phyloP scores from a whole-genome alignment of 2,113 vertebrate genomes.

The Poeciliopsis occidentalis region DNA sequence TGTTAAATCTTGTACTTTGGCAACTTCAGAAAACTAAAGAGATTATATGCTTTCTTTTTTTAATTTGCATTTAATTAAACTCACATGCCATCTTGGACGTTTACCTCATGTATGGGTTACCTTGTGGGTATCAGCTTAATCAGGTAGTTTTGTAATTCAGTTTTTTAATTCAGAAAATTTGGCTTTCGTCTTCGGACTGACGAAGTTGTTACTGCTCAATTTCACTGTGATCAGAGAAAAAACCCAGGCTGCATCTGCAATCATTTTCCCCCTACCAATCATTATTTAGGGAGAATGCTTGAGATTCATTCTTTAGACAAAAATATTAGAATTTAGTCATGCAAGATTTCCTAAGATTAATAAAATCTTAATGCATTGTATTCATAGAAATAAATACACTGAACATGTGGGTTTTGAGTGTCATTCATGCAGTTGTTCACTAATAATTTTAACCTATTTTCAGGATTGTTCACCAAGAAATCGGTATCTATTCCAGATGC shows the following conservation, averaged over 20 bases:
- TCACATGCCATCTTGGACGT: too few relatives aligned
- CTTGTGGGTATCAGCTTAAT: neutral
- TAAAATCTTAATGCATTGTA: neutral
- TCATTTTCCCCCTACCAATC: neutral
- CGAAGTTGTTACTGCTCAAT: neutral
- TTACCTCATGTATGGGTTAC: too few relatives aligned
- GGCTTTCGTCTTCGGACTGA: neutral
- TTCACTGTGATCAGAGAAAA: neutral
- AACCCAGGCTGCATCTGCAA: conserved; percentile 2
- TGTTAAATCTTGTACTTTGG: too few relatives aligned
- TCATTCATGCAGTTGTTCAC: neutral
- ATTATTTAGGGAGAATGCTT: neutral
- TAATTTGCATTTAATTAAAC: too few relatives aligned
- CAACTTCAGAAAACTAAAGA: too few relatives aligned
- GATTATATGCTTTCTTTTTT: too few relatives aligned
- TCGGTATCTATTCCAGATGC: neutral
- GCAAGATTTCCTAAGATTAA: neutral
- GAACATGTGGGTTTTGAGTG: neutral
- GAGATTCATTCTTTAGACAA: conserved; percentile 4
- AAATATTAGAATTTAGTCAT: neutral
- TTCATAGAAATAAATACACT: neutral
- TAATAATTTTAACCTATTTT: neutral
- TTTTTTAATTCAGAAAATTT: neutral
- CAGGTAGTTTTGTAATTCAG: neutral
- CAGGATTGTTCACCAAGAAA: neutral